Conservation (phyloP, 2,797 vertebrate genomes). For the Margarornis squamiger region DNA sequence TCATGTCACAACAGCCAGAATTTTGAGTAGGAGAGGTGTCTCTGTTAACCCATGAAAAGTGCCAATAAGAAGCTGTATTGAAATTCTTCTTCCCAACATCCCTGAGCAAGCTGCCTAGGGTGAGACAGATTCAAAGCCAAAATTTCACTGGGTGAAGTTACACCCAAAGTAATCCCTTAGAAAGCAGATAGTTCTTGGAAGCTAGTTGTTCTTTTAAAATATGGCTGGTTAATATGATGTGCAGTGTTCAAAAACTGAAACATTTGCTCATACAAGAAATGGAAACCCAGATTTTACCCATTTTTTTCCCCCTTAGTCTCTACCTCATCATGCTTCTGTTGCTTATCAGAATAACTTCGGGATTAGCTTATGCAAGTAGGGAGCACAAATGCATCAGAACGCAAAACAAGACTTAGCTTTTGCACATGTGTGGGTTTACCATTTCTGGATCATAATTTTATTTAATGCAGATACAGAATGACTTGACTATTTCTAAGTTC, state of each 20-base stretch:
- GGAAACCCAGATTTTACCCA: background rate
- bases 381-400: background rate
- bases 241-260: background rate
- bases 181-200: background rate
- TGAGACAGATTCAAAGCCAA: background rate
- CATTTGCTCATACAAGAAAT: background rate
- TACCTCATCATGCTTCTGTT: background rate
- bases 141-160: background rate
- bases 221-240: background rate
- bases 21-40: background rate
- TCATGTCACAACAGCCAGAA: background rate
- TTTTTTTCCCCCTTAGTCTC: accelerated
- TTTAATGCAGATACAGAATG: background rate
- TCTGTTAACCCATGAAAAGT: background rate
- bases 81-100: background rate
- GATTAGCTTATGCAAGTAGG: background rate
- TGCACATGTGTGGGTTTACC: background rate
- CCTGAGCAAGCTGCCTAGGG: background rate
- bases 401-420: background rate
- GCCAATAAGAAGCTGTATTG: background rate
- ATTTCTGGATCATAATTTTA: background rate
- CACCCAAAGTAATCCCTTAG: background rate
- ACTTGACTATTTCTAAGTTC: background rate
- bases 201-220: background rate
- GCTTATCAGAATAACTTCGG: background rate